Base-by-base conservation (phyloP, 2,888 invertebrate genomes). In the Melanotus villosus region DNA sequence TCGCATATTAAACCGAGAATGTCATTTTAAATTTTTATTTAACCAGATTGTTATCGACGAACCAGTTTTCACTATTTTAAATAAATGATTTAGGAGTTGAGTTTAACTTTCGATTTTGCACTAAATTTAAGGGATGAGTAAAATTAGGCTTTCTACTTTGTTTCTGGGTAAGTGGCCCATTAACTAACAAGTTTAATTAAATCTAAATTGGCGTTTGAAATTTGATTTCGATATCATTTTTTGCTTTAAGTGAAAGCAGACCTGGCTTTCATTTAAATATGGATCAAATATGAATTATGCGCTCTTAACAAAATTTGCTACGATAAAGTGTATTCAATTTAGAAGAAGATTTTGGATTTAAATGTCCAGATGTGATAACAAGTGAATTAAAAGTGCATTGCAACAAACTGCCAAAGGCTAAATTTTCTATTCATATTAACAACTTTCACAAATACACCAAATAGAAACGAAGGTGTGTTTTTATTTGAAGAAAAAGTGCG, bases 141-240 rank as follows among this genome's bases (percentile, higher is more conserved):
- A 52, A 45, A 43, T 19, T 43, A 59, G 30, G 57, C 38, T 43
- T 58, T 43, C 41, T 41, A 58, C 16, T 45, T 60, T 60, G n/a
- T n/a, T n/a, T 63, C 38, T 63, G 26, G 63, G 64, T 64, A 64
- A 64, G 64, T 64, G 43, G 56, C 45, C 56, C 64, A 57, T 43
- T 43, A 45, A 32, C 7, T 43, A 19, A n/a, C n/a, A 12, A 12
- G 14, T 43, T 43, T 43, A 19, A 16, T 54, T 32, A 2, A 47
- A 47, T 54, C 10, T 16, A n/a, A 54, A 32, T 34, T 18, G 32
- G 34, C 26, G 26, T 3, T 21, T 18, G 16, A 18, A 1, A 21
- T 18, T 10, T 19, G 56, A 56, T 12, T 1, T 34, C 6, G 9
- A 56, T 21, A 36, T 56, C 36, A 38, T 14, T 52, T 52, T 30